Conservation (phyloP, 2,797 vertebrate species). For the Macrochelys suwanniensis region DNA sequence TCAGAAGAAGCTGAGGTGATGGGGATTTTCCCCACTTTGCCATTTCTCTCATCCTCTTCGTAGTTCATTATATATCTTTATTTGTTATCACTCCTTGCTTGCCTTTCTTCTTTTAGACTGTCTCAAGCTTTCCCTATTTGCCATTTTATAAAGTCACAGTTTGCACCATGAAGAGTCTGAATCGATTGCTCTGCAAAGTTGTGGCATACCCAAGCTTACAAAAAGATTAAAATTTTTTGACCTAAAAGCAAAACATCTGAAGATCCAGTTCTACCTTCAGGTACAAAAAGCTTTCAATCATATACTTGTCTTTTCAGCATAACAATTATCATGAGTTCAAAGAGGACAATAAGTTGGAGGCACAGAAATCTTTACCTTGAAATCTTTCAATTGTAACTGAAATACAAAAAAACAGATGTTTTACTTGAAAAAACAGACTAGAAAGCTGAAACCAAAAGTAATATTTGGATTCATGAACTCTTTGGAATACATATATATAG, state of each 20-base stretch:
- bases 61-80: not conserved
- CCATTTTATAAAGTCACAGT: not conserved
- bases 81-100: not conserved
- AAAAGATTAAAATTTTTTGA: not conserved
- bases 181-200: not conserved
- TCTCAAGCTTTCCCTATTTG: not conserved
- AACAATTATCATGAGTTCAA: not conserved
- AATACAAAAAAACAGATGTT: not conserved
- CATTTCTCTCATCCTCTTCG: not conserved
- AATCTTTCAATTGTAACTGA: not conserved
- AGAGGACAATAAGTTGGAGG: not conserved
- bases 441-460: not conserved
- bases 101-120: not conserved
- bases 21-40: not conserved
- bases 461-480: not conserved
- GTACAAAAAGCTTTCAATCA: not conserved
- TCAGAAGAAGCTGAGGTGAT: not conserved
- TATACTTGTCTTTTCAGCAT: not conserved
- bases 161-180: not conserved
- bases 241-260: not conserved
- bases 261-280: not conserved
- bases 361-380: not conserved
- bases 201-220: not conserved
- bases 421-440: not conserved
- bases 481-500: not conserved